Evolutionary conservation across 2,888 invertebrate genomes (phyloP).

Genomic region (Dynastes hyllus): DNA sequence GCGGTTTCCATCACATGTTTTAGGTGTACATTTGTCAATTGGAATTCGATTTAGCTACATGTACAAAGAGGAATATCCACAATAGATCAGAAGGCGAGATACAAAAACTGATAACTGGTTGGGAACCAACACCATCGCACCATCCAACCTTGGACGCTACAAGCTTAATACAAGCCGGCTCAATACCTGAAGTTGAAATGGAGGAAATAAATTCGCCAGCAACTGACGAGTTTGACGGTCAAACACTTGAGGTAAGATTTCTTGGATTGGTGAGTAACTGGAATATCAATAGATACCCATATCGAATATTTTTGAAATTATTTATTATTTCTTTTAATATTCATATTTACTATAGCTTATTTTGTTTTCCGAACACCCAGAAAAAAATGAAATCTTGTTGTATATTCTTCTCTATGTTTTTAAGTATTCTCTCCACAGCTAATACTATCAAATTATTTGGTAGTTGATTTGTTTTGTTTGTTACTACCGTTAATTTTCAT

Average conservation of each 20-base stretch:
- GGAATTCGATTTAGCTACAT: conserved; percentile 85
- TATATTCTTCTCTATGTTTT: conserved; percentile 21
- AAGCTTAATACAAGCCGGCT: conserved; percentile 86
- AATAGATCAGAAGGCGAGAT: conserved; percentile 86
- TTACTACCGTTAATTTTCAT: conserved; percentile 38
- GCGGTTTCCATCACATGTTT: conserved; percentile 6
- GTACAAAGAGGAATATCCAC: conserved; percentile 90
- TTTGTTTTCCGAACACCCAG: too few species aligned
- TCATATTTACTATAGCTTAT: too few species aligned
- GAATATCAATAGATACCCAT: conserved; percentile 18
- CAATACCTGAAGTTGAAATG: conserved; percentile 90
- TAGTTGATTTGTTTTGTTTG: conserved; percentile 45
- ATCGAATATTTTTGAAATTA: conserved; percentile 17
- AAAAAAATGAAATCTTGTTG: conserved; percentile 31
- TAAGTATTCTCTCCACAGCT: conserved; percentile 52
- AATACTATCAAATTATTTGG: conserved; percentile 41
- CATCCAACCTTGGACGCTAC: conserved; percentile 88
- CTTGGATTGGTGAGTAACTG: conserved; percentile 49
- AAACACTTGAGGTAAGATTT: conserved; percentile 67
- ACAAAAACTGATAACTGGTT: conserved; percentile 79
- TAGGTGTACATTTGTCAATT: conserved; percentile 94
- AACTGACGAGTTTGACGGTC: conserved; percentile 72
- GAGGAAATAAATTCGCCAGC: conserved; percentile 72
- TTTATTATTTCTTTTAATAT: conserved; percentile 31
- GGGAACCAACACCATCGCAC: conserved; percentile 87